Percentiles rank a stretch among this genome's conserved stretches.
phyloP scores from a whole-genome alignment of 2,888 invertebrate genomes.

The Steinernema hermaphroditum region DNA sequence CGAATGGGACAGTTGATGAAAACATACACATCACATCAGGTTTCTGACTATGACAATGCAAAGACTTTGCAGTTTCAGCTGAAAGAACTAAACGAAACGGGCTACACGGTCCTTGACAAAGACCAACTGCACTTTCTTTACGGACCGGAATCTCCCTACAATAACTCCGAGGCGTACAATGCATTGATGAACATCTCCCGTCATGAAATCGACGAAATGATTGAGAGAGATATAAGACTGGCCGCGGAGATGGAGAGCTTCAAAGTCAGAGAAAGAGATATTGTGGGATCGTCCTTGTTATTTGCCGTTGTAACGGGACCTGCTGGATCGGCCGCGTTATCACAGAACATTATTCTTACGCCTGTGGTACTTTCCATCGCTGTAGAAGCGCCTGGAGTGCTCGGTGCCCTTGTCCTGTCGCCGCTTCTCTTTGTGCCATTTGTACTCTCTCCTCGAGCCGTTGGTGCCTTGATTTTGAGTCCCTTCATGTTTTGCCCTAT shows the following conservation, averaged over 20 bases:
- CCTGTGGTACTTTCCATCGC: neutral
- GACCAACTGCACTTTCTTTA: slow-evolving; percentile 48
- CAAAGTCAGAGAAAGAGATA: slow-evolving; percentile 42
- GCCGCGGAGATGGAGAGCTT: slow-evolving; percentile 43
- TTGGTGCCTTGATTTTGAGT: slow-evolving; percentile 12
- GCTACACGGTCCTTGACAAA: slow-evolving; percentile 46
- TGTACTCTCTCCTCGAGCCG: neutral
- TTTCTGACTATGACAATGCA: too few species aligned
- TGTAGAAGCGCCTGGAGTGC: neutral
- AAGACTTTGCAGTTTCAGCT: slow-evolving; percentile 39
- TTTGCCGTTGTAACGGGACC: slow-evolving; percentile 14
- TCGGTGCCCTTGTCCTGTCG: slow-evolving; percentile 17
- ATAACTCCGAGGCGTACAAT: slow-evolving; percentile 41
- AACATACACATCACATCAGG: slow-evolving; percentile 40
- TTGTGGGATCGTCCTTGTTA: slow-evolving; percentile 41
- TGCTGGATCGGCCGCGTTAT: neutral
- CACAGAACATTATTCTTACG: slow-evolving; percentile 1
- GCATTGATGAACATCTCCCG: slow-evolving; percentile 35
- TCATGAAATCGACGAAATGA: slow-evolving; percentile 39
- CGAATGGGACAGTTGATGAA: slow-evolving; percentile 41
- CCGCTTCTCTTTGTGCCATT: slow-evolving; percentile 2
- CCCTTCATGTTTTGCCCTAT: slow-evolving; percentile 10
- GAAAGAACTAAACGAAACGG: slow-evolving; percentile 46
- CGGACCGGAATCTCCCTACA: slow-evolving; percentile 48
- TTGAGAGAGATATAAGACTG: slow-evolving; percentile 45